Evolutionary conservation across 1,140 invertebrate genomes (phyloP), one percentile per base, ranked within the genome.

Genomic region (Adoxophyes honmai): DNA sequence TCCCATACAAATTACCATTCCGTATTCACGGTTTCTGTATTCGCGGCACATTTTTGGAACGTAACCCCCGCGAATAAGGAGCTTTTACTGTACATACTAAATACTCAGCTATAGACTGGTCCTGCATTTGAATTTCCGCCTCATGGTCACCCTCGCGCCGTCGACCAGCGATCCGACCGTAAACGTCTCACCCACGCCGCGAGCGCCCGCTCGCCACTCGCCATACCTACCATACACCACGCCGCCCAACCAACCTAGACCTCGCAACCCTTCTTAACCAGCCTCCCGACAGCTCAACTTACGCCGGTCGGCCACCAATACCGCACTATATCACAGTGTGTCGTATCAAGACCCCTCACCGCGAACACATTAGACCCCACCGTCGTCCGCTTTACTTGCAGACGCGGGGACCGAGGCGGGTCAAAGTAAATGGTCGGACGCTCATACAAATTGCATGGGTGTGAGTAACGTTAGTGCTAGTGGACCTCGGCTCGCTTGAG

Each of bases 111-210:
- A 28, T 39, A 59, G 51, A 35, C n/a, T 8, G 55, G 18, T 62
- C 51, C 39, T 51, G 56, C 44, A 51, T 61, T 56, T 7, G 35
- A 60, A 59, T 35, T 55, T 37, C 16, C 37, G 56, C 53, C 36
- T 21, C n/a, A 59, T 84, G 69, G 82, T 60, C 61, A 73, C 68
- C 58, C 52, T 57, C 68, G 37, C 72, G 73, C 78, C 81, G 85
- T 79, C 81, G 83, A 81, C 78, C 81, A 74, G 81, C 85, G 80
- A 86, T 81, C 79, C 83, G 71, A 81, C 85, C 83, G 83, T 88
- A 86, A 88, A 88, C 83, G 83, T 88, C 85, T 88, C 85, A 82
- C 85, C 83, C 85, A 88, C 81, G 81, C 81, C 75, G 78, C 74
- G 78, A 65, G 64, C 80, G 70, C 81, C 78, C 78, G 78, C 77